A percentile compares a stretch with the other conserved stretches of the same genome.
Conservation (phyloP, 2,797 vertebrate genomes). For the Sebastes goodei region DNA sequence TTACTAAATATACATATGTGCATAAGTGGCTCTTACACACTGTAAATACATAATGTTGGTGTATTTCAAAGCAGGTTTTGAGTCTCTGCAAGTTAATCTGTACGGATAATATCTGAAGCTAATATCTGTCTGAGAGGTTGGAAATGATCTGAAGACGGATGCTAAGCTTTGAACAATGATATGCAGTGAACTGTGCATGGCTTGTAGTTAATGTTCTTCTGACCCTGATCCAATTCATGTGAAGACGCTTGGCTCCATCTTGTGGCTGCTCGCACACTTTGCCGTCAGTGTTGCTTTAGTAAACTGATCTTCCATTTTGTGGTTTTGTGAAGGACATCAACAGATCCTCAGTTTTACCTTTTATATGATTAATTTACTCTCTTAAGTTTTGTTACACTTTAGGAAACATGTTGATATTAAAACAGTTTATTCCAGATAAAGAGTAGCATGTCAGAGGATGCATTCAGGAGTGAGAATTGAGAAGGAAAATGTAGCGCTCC, state of each 20-base stretch:
- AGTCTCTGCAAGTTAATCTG: neutral
- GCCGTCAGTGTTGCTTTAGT: neutral
- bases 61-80: neutral
- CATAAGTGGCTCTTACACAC: too few species aligned
- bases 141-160: neutral
- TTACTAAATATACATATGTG: too few species aligned
- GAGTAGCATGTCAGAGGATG: neutral
- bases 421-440: neutral
- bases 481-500: neutral
- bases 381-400: neutral
- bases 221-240: neutral
- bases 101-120: neutral
- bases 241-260: slow-evolving; percentile 60
- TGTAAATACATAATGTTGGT: neutral
- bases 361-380: neutral
- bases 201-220: neutral
- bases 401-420: neutral
- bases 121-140: neutral
- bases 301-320: slow-evolving; percentile 66
- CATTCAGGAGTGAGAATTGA: neutral
- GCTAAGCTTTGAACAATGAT: neutral
- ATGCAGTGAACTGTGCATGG: neutral
- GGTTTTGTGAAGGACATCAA: neutral
- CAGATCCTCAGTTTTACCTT: neutral
- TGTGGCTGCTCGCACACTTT: slow-evolving; percentile 46